A percentile compares a stretch with the other conserved stretches of the same genome.
phyloP scores from a whole-genome alignment of 2,888 invertebrate genomes.

The Eucera pruinosa region DNA sequence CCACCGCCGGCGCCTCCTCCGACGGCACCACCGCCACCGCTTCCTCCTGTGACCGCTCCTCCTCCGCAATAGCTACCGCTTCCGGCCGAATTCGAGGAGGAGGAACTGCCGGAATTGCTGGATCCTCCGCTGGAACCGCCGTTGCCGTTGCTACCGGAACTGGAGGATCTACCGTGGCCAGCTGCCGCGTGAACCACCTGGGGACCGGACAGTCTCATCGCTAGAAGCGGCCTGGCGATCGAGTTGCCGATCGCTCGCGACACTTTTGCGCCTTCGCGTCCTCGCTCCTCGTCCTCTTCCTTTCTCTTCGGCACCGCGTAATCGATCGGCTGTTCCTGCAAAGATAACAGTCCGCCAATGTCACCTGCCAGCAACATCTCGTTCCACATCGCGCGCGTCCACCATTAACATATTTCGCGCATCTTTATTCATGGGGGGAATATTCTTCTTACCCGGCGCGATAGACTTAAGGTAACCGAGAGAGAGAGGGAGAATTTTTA shows the following conservation, averaged over 20 bases:
- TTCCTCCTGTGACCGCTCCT: slow-evolving; percentile 84
- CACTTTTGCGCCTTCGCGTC: slow-evolving; percentile 86
- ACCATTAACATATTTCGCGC: neutral
- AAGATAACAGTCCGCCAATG: slow-evolving; percentile 7
- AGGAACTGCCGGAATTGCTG: slow-evolving; percentile 75
- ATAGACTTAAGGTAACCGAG: too few relatives aligned
- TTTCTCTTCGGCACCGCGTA: slow-evolving; percentile 94
- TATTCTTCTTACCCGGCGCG: neutral
- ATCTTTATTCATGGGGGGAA: slow-evolving; percentile 15
- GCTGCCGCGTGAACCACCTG: slow-evolving; percentile 85
- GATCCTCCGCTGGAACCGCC: slow-evolving; percentile 78
- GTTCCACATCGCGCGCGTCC: too few relatives aligned
- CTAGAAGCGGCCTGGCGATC: slow-evolving; percentile 80
- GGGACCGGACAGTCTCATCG: slow-evolving; percentile 80
- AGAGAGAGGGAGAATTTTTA: too few relatives aligned
- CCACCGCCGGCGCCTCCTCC: slow-evolving; percentile 89
- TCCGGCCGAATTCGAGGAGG: slow-evolving; percentile 65
- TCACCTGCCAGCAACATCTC: neutral
- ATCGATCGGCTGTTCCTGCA: slow-evolving; percentile 94
- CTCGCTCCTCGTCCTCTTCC: slow-evolving; percentile 86
- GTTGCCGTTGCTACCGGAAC: slow-evolving; percentile 84
- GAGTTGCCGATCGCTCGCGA: slow-evolving; percentile 80
- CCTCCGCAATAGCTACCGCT: slow-evolving; percentile 85
- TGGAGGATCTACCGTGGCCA: slow-evolving; percentile 90
- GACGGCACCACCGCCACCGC: slow-evolving; percentile 86